A percentile compares a stretch with the other conserved stretches of the same genome.
These are phyloP conservation scores for Apteryx owenii DNA, from an alignment of 2,113 vertebrate species.

Conservation along the genomic window DNA sequence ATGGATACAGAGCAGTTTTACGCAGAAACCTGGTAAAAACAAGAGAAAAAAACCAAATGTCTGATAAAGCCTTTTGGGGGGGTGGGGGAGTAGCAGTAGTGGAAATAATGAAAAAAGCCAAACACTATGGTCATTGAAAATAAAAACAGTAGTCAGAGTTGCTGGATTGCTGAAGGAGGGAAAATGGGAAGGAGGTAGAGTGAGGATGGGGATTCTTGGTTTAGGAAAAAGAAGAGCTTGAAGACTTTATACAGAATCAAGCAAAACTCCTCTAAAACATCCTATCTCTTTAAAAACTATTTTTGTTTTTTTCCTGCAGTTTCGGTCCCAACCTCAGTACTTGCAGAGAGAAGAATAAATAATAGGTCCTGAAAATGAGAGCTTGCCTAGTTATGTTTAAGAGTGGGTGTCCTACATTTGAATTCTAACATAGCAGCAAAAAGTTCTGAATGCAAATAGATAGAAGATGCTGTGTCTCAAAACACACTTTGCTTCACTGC, in stretches of 20 bases:
- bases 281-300: neutral
- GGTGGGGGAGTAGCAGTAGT: neutral
- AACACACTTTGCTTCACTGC: neutral
- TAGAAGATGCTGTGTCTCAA: neutral
- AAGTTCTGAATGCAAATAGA: neutral
- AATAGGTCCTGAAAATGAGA: neutral
- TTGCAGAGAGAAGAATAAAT: neutral
- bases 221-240: neutral
- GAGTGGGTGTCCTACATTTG: neutral
- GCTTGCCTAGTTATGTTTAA: neutral
- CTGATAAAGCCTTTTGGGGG: neutral
- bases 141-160: neutral
- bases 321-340: neutral
- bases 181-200: neutral
- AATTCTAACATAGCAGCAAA: neutral
- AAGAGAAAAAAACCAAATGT: neutral
- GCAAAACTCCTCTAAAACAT: neutral
- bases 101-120: neutral
- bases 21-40: constrained; percentile 76
- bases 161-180: neutral
- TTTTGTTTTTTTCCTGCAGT: neutral
- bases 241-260: neutral
- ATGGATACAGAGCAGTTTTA: constrained; percentile 81
- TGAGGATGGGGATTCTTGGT: neutral
- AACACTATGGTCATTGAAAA: neutral